These are phyloP conservation scores for Pituophis catenifer DNA, from an alignment of 2,113 vertebrate genomes.

Conservation along the genomic window DNA sequence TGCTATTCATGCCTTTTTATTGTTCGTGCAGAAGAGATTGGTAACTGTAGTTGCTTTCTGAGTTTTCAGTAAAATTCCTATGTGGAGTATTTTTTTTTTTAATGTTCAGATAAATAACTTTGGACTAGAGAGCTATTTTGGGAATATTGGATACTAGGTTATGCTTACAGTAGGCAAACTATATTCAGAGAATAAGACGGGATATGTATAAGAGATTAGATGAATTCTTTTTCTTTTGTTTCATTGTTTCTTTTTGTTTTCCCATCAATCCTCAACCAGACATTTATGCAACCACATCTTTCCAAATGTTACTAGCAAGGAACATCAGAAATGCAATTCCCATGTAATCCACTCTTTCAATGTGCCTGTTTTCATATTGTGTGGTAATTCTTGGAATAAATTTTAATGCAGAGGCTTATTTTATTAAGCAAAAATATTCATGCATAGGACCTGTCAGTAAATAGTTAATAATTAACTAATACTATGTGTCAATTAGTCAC, in stretches of 20 bases:
- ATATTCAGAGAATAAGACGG: background rate
- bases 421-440: conserved; percentile 3
- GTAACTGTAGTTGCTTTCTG: conserved; percentile 1
- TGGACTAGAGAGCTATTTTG: conserved; percentile 3
- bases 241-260: background rate
- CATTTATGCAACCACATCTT: background rate
- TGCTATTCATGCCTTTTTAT: background rate
- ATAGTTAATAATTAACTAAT: background rate
- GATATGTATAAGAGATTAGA: background rate
- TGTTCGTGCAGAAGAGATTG: background rate
- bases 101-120: background rate
- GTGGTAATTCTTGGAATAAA: background rate
- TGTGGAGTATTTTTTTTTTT: background rate
- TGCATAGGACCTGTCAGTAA: background rate
- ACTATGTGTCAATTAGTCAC: background rate
- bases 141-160: background rate
- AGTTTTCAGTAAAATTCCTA: conserved; percentile 14
- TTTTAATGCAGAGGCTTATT: background rate
- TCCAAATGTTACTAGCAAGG: background rate
- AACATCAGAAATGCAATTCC: background rate
- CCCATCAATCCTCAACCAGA: background rate
- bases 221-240: background rate
- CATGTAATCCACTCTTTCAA: background rate
- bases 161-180: background rate
- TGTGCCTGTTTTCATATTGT: background rate